Conservation (phyloP, 2,113 vertebrate species). For the Micronisus gabar region DNA sequence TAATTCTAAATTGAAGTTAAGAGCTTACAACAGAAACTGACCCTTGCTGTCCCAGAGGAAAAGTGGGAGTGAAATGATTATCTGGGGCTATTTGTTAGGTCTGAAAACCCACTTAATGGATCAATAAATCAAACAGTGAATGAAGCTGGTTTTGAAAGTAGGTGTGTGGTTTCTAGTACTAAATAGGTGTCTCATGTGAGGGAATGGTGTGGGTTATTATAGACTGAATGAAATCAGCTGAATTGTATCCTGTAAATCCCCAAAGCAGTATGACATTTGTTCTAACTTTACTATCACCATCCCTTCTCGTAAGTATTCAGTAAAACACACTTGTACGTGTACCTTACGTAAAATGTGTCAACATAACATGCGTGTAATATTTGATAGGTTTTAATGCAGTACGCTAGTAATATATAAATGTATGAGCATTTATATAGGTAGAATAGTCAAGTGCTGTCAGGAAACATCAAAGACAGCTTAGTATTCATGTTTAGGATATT, state of each 20-base stretch:
- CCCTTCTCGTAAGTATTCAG: not conserved
- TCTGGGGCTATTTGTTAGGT: not conserved
- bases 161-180: not conserved
- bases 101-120: not conserved
- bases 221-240: not conserved
- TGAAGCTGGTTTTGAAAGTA: not conserved
- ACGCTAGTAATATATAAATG: not conserved
- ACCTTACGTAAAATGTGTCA: not conserved
- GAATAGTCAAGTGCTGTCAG: not conserved
- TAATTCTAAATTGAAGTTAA: slow-evolving; percentile 26
- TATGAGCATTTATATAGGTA: not conserved
- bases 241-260: not conserved
- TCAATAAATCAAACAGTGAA: slow-evolving; percentile 22
- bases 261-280: not conserved
- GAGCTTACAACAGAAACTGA: not conserved
- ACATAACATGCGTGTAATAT: not conserved
- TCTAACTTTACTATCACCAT: not conserved
- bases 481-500: not conserved
- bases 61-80: not conserved
- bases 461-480: not conserved
- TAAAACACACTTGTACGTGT: not conserved
- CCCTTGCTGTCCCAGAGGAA: not conserved
- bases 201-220: not conserved
- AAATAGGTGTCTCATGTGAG: not conserved
- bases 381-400: not conserved